phyloP scores from a whole-genome alignment of 2,797 vertebrate species.

The Alosa sapidissima region DNA sequence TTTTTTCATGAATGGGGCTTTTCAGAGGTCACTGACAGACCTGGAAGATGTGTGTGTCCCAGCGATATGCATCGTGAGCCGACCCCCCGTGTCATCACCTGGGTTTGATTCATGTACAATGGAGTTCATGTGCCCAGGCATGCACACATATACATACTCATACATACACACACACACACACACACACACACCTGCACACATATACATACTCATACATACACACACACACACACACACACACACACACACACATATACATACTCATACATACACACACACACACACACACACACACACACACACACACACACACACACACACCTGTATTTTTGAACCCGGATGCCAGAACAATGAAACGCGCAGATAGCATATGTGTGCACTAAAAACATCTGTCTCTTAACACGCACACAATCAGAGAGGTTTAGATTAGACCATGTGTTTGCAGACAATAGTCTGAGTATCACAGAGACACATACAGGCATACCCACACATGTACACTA shows the following conservation, averaged over 20 bases:
- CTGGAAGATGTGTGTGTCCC: not conserved
- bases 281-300: not conserved
- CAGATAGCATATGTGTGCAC: not conserved
- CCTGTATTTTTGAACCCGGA: not conserved
- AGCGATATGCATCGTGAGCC: not conserved
- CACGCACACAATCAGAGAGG: not conserved
- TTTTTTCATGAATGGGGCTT: constrained; percentile 64
- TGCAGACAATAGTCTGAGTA: not conserved
- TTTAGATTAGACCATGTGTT: not conserved
- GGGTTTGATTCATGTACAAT: constrained; percentile 3
- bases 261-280: no score
- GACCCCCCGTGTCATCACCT: not conserved
- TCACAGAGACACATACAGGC: not conserved
- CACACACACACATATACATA: not conserved
- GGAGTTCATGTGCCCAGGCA: constrained; percentile 4
- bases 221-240: not conserved
- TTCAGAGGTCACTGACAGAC: constrained; percentile 51
- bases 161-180: not conserved
- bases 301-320: not conserved
- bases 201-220: not conserved
- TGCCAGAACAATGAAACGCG: not conserved
- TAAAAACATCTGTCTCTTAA: constrained; percentile 9
- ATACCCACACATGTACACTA: constrained; percentile 7
- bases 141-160: not conserved
- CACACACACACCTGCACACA: not conserved